These are phyloP conservation scores for Paramisgurnus dabryanus DNA, from an alignment of 2,113 vertebrate genomes.

Conservation along the genomic window DNA sequence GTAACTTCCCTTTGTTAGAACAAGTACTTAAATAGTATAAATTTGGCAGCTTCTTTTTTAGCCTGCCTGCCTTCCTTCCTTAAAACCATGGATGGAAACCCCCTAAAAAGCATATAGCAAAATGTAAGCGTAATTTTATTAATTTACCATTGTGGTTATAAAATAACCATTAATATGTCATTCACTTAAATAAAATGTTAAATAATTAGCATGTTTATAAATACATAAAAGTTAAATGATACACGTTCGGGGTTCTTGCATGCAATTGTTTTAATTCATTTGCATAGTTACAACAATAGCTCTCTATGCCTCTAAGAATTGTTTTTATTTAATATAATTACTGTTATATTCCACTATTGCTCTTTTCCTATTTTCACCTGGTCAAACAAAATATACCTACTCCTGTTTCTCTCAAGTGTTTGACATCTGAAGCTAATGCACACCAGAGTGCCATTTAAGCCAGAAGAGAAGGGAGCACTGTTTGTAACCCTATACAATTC, in stretches of 20 bases:
- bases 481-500: slow-evolving; percentile 56
- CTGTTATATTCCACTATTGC: not conserved
- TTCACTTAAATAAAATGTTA: not conserved
- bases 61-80: not conserved
- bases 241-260: no score
- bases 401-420: slow-evolving; percentile 21
- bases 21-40: not conserved
- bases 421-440: slow-evolving; percentile 62
- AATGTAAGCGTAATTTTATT: not conserved
- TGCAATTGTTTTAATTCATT: not conserved
- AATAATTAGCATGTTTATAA: not conserved
- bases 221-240: no score
- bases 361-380: not conserved
- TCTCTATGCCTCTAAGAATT: not conserved
- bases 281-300: not conserved
- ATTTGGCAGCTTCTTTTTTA: not conserved
- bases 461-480: slow-evolving; percentile 67
- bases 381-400: slow-evolving; percentile 1
- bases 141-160: slow-evolving; percentile 4
- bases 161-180: not conserved
- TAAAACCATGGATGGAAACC: not conserved
- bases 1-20: not conserved
- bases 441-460: slow-evolving; percentile 71
- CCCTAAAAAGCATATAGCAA: not conserved
- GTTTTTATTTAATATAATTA: not conserved